Conservation (phyloP, 1,140 invertebrate genomes). For the Drosophila prosaltans region DNA sequence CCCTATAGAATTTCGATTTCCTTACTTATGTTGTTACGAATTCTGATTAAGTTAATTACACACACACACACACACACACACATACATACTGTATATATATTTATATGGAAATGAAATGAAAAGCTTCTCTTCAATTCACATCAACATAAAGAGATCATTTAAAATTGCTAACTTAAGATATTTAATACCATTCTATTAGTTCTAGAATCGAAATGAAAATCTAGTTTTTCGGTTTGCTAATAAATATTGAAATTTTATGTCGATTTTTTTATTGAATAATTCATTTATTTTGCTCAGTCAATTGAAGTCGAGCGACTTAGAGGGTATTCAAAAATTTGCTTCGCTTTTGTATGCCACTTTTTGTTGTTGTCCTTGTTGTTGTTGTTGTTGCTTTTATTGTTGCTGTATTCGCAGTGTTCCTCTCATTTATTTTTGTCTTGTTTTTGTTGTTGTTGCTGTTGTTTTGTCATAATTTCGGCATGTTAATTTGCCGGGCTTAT, state of each 20-base stretch:
- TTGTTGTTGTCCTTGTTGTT: too few relatives aligned
- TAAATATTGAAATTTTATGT: conserved; percentile 25
- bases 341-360: conserved; percentile 19
- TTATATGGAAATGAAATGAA: too few relatives aligned
- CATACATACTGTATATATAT: too few relatives aligned
- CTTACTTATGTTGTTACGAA: background rate
- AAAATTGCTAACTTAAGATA: conserved; percentile 16
- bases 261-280: conserved; percentile 25
- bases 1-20: too few relatives aligned
- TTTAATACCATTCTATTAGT: conserved; percentile 8
- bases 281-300: conserved; percentile 1
- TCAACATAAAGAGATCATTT: too few relatives aligned
- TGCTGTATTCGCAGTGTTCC: conserved; percentile 3
- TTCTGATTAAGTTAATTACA: conserved; percentile 69
- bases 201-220: background rate
- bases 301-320: background rate
- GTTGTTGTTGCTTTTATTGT: too few relatives aligned
- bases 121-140: too few relatives aligned
- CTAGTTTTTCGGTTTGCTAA: conserved; percentile 13
- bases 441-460: conserved; percentile 34
- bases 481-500: conserved; percentile 78
- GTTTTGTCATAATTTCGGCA: conserved; percentile 77
- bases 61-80: too few relatives aligned
- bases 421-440: conserved; percentile 50
- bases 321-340: conserved; percentile 10